These are phyloP conservation scores for Melipona quadrifasciata DNA, from an alignment of 1,140 invertebrate species.

Conservation along the genomic window DNA sequence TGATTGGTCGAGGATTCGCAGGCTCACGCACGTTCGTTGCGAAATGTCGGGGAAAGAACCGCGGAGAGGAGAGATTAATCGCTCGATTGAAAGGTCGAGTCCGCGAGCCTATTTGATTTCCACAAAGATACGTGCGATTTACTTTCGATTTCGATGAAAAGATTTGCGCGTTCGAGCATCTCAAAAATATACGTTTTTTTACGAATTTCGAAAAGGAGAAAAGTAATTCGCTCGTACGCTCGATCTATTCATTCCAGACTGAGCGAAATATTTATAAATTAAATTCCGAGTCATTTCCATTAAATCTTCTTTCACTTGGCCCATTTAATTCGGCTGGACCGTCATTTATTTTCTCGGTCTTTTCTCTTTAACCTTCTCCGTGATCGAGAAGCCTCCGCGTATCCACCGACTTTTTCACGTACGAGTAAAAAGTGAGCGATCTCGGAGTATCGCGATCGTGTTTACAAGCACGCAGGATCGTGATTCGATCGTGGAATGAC, in stretches of 20 bases:
- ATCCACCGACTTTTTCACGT: background rate
- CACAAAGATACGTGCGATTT: background rate
- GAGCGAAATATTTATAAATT: too few relatives aligned
- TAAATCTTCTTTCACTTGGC: slow-evolving; percentile 44
- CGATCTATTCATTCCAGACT: slow-evolving; percentile 44
- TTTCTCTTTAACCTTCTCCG: background rate
- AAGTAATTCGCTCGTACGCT: background rate
- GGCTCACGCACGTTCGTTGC: background rate
- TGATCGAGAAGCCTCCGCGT: slow-evolving; percentile 10
- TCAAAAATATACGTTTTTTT: too few relatives aligned
- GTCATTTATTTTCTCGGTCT: slow-evolving; percentile 23
- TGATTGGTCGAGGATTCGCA: slow-evolving; percentile 28
- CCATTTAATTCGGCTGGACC: slow-evolving; percentile 17
- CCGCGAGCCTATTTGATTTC: background rate
- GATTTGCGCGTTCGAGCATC: too few relatives aligned
- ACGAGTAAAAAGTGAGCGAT: background rate
- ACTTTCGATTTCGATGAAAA: too few relatives aligned
- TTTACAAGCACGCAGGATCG: background rate
- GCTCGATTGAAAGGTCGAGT: slow-evolving; percentile 32
- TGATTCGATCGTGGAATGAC: background rate
- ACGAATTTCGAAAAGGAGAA: background rate
- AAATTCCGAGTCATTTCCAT: slow-evolving; percentile 49
- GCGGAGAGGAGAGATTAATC: background rate
- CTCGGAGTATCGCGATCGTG: background rate
- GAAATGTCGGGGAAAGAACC: slow-evolving; percentile 10